Conservation (phyloP, 1,140 invertebrate genomes). For the Phymastichus coffea region DNA sequence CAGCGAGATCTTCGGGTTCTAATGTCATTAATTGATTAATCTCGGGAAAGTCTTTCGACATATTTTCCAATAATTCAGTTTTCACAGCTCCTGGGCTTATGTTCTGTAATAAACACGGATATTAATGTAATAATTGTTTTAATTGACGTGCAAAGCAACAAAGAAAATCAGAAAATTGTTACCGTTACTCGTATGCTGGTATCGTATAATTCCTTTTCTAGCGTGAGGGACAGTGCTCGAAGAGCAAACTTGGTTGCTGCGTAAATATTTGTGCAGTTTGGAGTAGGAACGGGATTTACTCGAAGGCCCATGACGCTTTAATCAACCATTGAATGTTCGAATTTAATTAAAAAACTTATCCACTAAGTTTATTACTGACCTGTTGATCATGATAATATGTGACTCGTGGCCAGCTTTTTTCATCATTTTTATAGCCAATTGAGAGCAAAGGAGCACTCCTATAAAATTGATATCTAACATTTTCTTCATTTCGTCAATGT, state of each 20-base stretch:
- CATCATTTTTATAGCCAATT: slow-evolving; percentile 6
- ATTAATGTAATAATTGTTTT: neutral
- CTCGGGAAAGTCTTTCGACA: too few relatives aligned
- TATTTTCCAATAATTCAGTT: neutral
- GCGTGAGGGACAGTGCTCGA: neutral
- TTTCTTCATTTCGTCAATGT: too few relatives aligned
- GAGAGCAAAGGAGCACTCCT: neutral
- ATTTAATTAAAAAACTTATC: neutral
- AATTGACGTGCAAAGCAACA: neutral
- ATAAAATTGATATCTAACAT: neutral
- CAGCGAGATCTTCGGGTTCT: neutral
- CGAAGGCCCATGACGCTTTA: neutral
- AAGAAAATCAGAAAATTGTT: neutral
- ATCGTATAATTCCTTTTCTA: neutral
- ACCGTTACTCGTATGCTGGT: neutral
- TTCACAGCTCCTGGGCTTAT: neutral
- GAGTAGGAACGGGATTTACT: neutral
- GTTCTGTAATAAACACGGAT: neutral
- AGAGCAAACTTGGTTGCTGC: neutral
- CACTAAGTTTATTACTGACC: neutral
- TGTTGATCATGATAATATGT: neutral
- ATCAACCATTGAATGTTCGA: neutral
- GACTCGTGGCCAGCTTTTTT: neutral
- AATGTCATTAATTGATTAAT: neutral
- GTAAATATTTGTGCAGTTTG: neutral